Evolutionary conservation across 2,797 vertebrate species (phyloP), one percentile per base, ranked within the genome.

Genomic region (Gephyroberyx darwinii): DNA sequence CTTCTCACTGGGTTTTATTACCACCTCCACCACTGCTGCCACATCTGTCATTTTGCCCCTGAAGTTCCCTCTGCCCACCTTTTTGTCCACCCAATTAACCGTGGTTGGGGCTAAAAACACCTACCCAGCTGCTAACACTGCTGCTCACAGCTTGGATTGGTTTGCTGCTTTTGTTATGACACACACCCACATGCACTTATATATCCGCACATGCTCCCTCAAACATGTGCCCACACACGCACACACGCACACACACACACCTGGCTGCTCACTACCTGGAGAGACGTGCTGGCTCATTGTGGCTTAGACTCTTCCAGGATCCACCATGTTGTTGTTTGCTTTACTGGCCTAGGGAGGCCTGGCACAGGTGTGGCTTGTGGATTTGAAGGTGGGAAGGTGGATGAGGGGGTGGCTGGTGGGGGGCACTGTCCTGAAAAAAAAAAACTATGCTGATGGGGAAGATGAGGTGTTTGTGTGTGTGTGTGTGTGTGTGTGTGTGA

Each of bases 31-130:
- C 41, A n/a, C n/a, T n/a, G 47, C 63, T 65, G 62, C 66, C 82
- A 82, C 77, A 86, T 88, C 89, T 91, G 87, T 88, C 87, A 76
- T 82, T 89, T 84, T 86, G 73, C 82, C 82, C 83, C 78, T 60
- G 64, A 87, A 84, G 77, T 88, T 84, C 67, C 53, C 53, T 78
- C 67, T 81, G 69, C 74, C 76, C 73, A 78, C 81, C 80, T 77
- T 80, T 86, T 73, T 75, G 80, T 89, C 75, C 77, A 77, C 6
- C 35, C 84, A 92, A 87, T 93, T 91, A 91, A 78, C 78, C 66
- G 51, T 77, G 69, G 19, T 20, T 63, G 39, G 74, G 58, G 64
- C 84, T 86, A 80, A 84, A 86, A 90, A 88, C 80, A 85, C 77
- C 72, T 84, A 79, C 70, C 77, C 84, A 78, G 77, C 74, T 80